A percentile compares a stretch with the other conserved stretches of the same genome.
These are phyloP conservation scores for Hirtodrosophila cameraria DNA, from an alignment of 2,888 invertebrate species.

Conservation along the genomic window DNA sequence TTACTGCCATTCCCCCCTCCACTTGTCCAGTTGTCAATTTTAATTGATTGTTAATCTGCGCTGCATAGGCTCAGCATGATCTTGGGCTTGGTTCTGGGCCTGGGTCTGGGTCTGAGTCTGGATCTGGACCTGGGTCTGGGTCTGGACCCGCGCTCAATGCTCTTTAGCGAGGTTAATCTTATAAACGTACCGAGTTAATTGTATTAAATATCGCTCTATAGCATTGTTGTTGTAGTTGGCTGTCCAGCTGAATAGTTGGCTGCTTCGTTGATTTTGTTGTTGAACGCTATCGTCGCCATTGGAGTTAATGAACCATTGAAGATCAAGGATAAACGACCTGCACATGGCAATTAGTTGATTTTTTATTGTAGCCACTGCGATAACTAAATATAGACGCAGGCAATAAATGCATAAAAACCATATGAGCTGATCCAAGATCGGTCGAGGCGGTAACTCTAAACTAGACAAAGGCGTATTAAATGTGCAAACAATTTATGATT, in stretches of 20 bases:
- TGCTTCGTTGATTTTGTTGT: conserved; percentile 12
- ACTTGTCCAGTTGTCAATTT: conserved; percentile 75
- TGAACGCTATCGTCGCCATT: conserved; percentile 40
- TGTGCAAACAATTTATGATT: conserved; percentile 22
- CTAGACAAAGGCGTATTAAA: conserved; percentile 24
- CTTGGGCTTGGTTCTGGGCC: conserved; percentile 29
- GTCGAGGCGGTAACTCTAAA: conserved; percentile 6
- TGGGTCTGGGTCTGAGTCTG: conserved; percentile 1
- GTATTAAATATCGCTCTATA: conserved; percentile 76
- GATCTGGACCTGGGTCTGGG: not conserved
- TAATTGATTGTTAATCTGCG: conserved; percentile 83
- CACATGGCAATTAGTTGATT: conserved; percentile 74
- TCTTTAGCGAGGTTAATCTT: conserved; percentile 68
- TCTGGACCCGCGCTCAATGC: not conserved
- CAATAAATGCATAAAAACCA: conserved; percentile 41
- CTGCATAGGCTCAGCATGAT: conserved; percentile 62
- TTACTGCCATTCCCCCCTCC: conserved; percentile 17
- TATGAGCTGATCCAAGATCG: conserved; percentile 15
- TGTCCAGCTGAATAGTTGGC: conserved; percentile 12
- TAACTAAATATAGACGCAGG: conserved; percentile 72
- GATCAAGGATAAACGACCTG: conserved; percentile 75
- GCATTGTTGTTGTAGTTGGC: conserved; percentile 48
- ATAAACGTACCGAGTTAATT: conserved; percentile 76
- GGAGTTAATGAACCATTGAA: conserved; percentile 81
- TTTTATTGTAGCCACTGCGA: conserved; percentile 59